Conservation (phyloP, 2,113 vertebrate genomes). For the Scolopax mira region DNA sequence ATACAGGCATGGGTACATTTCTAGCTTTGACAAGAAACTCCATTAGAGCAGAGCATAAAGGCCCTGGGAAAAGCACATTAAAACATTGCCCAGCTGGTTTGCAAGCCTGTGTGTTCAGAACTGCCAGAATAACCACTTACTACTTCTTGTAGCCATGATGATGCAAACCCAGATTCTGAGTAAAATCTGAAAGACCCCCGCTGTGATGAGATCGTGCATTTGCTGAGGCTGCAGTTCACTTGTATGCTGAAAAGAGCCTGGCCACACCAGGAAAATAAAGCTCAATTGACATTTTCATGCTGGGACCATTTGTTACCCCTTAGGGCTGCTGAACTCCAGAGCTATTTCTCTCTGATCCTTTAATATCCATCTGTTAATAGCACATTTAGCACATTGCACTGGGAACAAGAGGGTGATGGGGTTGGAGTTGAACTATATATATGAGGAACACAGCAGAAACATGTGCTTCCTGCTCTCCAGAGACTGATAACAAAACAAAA, state of each 20-base stretch:
- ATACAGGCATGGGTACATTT: background rate
- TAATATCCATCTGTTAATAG: slow-evolving; percentile 57
- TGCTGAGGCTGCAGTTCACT: slow-evolving; percentile 52
- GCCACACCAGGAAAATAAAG: slow-evolving; percentile 39
- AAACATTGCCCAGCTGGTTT: background rate
- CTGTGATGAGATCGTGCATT: background rate
- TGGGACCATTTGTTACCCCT: slow-evolving; percentile 54
- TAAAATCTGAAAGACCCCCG: background rate
- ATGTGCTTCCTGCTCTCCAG: slow-evolving; percentile 45
- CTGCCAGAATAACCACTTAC: background rate
- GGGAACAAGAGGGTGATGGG: slow-evolving; percentile 25
- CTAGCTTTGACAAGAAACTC: background rate
- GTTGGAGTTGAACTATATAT: slow-evolving; percentile 16
- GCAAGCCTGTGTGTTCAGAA: background rate
- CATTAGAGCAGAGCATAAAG: background rate
- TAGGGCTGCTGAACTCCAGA: slow-evolving; percentile 35
- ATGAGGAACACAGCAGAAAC: slow-evolving; percentile 41
- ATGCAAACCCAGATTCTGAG: background rate
- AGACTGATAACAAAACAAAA: slow-evolving; percentile 48
- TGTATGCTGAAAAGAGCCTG: background rate
- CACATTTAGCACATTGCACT: background rate
- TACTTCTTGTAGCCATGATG: background rate
- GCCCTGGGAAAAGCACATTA: background rate
- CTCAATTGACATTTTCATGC: slow-evolving; percentile 51
- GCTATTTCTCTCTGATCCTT: slow-evolving; percentile 44